A percentile compares a stretch with the other conserved stretches of the same genome.
phyloP scores from a whole-genome alignment of 1,140 invertebrate species.

The Drosophila tropicalis region DNA sequence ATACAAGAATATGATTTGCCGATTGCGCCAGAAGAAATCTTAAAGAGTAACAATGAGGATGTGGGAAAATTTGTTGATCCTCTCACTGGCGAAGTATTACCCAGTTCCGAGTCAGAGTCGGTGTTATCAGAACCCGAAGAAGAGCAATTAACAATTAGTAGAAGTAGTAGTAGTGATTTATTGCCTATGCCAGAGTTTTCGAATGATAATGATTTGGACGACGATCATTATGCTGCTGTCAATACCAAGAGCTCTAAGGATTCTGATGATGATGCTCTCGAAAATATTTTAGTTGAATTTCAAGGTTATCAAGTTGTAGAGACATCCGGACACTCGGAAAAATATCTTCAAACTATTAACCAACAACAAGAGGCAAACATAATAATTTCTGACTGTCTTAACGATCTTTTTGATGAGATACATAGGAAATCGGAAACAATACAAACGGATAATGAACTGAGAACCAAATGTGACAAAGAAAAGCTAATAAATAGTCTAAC shows the following conservation, averaged over 20 bases:
- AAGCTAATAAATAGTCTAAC: constrained; percentile 20
- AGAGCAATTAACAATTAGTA: neutral
- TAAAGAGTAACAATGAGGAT: neutral
- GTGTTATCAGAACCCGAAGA: neutral
- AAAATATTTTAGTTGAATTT: neutral
- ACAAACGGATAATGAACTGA: neutral
- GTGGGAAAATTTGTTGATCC: constrained; percentile 31
- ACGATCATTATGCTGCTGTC: neutral
- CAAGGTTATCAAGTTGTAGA: too few relatives aligned
- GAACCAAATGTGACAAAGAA: constrained; percentile 20
- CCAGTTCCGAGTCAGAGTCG: neutral
- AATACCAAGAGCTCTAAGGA: neutral
- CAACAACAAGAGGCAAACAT: neutral
- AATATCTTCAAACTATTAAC: neutral
- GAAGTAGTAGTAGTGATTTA: neutral
- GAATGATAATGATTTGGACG: neutral
- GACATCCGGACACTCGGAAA: too few relatives aligned
- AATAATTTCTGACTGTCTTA: constrained; percentile 10
- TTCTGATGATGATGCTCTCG: neutral
- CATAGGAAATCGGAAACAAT: neutral
- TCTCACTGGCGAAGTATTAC: constrained; percentile 26
- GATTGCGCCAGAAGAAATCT: neutral
- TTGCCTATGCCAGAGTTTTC: neutral
- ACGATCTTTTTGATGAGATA: constrained; percentile 19
- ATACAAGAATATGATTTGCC: neutral